Evolutionary conservation across 2,113 vertebrate genomes (phyloP).

Genomic region (Orthonyx spaldingii): DNA sequence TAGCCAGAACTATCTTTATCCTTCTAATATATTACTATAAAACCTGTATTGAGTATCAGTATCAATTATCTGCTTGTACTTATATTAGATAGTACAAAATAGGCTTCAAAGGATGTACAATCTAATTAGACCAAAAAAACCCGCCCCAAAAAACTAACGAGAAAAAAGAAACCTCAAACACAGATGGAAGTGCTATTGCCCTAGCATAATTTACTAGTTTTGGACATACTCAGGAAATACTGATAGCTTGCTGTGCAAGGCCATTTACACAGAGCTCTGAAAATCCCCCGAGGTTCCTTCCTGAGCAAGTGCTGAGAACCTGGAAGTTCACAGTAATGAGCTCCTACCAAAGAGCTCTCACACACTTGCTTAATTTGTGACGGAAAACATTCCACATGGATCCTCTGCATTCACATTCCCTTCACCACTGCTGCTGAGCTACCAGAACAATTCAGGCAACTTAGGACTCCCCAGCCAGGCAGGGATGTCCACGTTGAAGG

Average conservation of each 20-base stretch:
- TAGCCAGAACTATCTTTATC: not conserved
- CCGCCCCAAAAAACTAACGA: accelerated
- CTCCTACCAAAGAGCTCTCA: not conserved
- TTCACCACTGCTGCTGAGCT: not conserved
- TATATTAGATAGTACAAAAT: not conserved
- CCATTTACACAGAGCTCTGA: not conserved
- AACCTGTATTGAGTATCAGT: not conserved
- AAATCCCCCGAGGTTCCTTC: not conserved
- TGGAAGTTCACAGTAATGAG: not conserved
- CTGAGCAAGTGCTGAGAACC: not conserved
- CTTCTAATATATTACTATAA: not conserved
- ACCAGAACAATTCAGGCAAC: not conserved
- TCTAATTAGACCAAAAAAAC: not conserved
- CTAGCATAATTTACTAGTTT: not conserved
- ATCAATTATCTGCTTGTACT: not conserved
- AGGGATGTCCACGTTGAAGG: accelerated
- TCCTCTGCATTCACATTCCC: not conserved
- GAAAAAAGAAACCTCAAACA: not conserved
- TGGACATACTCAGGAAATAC: not conserved
- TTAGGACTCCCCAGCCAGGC: not conserved
- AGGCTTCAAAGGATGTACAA: not conserved
- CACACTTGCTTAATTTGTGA: not conserved
- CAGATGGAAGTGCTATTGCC: not conserved
- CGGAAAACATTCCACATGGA: not conserved
- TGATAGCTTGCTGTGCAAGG: not conserved